Base-by-base conservation (phyloP, 2,888 invertebrate genomes). In the Drosophila testacea region DNA sequence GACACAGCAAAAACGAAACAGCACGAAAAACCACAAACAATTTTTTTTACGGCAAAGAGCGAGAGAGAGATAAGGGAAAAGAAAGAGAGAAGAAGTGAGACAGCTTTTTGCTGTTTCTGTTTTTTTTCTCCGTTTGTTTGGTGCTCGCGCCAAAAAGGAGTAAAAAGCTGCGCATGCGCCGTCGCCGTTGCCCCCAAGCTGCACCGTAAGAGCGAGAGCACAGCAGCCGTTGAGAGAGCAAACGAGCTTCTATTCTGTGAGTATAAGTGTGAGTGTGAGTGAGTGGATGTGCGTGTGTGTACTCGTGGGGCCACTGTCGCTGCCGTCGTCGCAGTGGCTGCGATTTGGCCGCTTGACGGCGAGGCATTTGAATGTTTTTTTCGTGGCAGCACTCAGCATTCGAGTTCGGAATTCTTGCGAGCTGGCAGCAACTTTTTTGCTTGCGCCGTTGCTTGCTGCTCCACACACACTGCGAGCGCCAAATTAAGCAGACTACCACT, bases 351-450 rank as follows among this genome's bases (percentile, higher is more conserved):
- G 70, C 76, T 79, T 82, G 79, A 64, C 83, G 82, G 81, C 86
- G 85, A 84, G 90, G 91, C 92, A 91, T 92, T 92, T 91, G 82
- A 83, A 84, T 85, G 90, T 91, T 92, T 92, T 92, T 92, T 91
- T 90, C 91, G 84, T 84, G 79, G 86, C 86, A 84, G 81, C 86
- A 82, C 88, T 89, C 91, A 91, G 91, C 92, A 92, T 92, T 92
- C 92, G 91, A 90, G 91, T 91, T 90, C 91, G 91, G 92, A 91
- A 92, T 92, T 92, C 92, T 92, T 92, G 89, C 91, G 91, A 92
- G 92, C 90, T 91, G 92, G 91, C 88, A 92, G 92, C 91, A 91
- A 89, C 84, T 90, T 92, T 91, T 91, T 91, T 79, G 73, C 72
- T 60, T 66, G 74, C 61, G 67, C 59, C 66, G 69, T 77, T 76